Conservation (phyloP, 2,888 invertebrate species). For the Dasysyrphus tricinctus region DNA sequence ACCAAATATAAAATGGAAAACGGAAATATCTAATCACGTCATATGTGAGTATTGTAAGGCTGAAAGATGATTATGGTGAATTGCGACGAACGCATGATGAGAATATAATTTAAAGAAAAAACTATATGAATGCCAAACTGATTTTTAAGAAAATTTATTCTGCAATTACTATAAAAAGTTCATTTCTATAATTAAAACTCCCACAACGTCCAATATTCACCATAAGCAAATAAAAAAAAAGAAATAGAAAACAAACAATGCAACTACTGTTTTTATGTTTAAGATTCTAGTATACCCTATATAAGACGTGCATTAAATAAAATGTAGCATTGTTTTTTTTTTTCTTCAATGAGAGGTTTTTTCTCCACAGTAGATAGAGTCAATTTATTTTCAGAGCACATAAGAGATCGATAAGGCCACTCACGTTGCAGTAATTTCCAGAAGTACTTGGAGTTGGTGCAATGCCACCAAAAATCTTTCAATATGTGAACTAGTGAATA, state of each 20-base stretch:
- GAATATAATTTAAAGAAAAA: slow-evolving; percentile 5
- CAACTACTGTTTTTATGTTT: not conserved
- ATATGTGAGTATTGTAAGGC: not conserved
- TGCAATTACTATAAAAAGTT: slow-evolving; percentile 34
- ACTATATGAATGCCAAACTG: not conserved
- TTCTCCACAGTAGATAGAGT: too few species aligned
- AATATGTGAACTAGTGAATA: too few species aligned
- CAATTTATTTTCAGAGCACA: too few species aligned
- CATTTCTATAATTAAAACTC: slow-evolving; percentile 38
- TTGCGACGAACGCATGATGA: not conserved
- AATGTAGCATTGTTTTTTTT: too few species aligned
- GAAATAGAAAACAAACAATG: not conserved
- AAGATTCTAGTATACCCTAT: not conserved
- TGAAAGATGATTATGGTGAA: slow-evolving; percentile 22
- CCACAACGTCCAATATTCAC: not conserved
- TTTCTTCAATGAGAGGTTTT: too few species aligned
- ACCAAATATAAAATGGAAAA: not conserved
- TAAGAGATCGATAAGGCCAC: too few species aligned
- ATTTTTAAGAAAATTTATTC: slow-evolving; percentile 18
- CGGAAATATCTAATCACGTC: slow-evolving; percentile 29
- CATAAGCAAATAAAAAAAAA: not conserved
- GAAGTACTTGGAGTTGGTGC: too few species aligned
- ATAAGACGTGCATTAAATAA: too few species aligned
- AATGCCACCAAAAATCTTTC: too few species aligned
- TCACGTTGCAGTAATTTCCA: too few species aligned